Conservation (phyloP, 1,140 invertebrate species). For the Meloidogyne chitwoodi region DNA sequence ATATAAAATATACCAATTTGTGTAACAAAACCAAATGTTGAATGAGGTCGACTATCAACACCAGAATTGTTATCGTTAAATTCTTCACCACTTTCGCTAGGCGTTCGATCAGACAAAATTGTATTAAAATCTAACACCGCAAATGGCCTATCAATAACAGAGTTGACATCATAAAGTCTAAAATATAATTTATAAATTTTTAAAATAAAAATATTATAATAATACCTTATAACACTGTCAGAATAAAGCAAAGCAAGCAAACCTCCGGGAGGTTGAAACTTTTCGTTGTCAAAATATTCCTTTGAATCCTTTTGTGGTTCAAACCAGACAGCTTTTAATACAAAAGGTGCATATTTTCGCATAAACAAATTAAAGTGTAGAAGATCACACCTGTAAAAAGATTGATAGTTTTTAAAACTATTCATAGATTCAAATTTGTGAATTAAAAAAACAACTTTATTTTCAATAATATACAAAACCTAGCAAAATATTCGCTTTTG, state of each 20-base stretch:
- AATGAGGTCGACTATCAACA: background rate
- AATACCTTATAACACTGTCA: constrained; percentile 9
- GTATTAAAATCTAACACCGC: background rate
- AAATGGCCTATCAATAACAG: background rate
- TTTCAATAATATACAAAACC: background rate
- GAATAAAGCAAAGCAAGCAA: constrained; percentile 9
- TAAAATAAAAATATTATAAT: background rate
- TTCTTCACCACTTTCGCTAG: constrained; percentile 6
- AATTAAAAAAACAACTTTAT: no score
- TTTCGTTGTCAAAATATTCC: constrained; percentile 4
- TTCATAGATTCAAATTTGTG: no score
- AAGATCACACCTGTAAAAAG: constrained; percentile 1
- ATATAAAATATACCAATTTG: background rate
- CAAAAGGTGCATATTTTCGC: constrained; percentile 6
- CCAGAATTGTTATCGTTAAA: background rate
- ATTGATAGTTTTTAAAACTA: background rate
- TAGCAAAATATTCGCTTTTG: constrained; percentile 17
- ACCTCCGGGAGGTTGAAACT: background rate
- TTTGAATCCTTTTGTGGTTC: background rate
- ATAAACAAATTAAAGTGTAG: constrained; percentile 9
- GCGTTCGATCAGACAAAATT: background rate
- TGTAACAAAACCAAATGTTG: constrained; percentile 10
- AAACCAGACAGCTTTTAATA: constrained; percentile 2
- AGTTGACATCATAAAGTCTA: constrained; percentile 10
- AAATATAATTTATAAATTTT: background rate